Evolutionary conservation across 1,140 invertebrate species (phyloP), one percentile per base, ranked within the genome.

Genomic region (Batillaria attramentaria): DNA sequence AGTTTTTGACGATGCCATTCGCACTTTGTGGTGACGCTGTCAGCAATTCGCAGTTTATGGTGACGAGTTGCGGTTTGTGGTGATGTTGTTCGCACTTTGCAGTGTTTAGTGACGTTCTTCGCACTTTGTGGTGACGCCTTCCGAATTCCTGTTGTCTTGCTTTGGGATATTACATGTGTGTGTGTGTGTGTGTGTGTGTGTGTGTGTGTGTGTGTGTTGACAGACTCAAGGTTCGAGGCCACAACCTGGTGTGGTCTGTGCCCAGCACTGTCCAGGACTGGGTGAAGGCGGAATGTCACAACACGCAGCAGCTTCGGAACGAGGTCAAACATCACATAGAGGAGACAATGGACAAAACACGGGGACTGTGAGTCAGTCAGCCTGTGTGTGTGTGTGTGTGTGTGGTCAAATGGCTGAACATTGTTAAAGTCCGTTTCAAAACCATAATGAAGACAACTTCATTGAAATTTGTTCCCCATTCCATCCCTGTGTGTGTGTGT

Each of bases 221-320:
- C 3, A 88, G 85, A 65, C 77, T 85, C 16, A 84, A 85, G 65
- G 81, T 88, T 0, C 74, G 87, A 57, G 86, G 84, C 76, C 87
- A 88, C 73, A 83, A 80, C 54, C 82, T 86, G 78, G 84, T 87
- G 42, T 88, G 87, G 87, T 81, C 72, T 18, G 77, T 74, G n/a
- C 35, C 69, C 16, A 20, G 79, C 5, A 60, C 35, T n/a, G 69
- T 79, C 5, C 86, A 83, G 33, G 50, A 72, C 5, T 88, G 84
- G 83, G 69, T 88, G 3, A 77, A 73, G 20, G 46, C 74, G n/a
- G n/a, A 18, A 46, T 86, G 50, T 78, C 79, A n/a, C n/a, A 75
- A 50, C 16, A 20, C 13, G 33, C 50, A 77, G 35, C 68, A 77
- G 35, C 3, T 87, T 1, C 72, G 78, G 42, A 24, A 77, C 8